Percentiles rank a stretch among this genome's conserved stretches.
phyloP scores from a whole-genome alignment of 2,113 vertebrate species.

The Cyprinus carpio region DNA sequence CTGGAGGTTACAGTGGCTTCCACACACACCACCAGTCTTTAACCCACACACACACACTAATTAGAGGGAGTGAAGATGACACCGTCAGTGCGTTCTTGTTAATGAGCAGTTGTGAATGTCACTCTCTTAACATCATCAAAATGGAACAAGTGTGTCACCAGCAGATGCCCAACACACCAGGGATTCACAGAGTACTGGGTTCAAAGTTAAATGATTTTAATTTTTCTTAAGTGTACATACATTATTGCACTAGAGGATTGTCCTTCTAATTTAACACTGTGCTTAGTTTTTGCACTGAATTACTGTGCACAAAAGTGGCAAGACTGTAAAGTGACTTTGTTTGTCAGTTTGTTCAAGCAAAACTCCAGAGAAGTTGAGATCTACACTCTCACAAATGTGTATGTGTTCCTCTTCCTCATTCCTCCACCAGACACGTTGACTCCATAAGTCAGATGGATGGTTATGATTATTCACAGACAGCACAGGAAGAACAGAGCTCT shows the following conservation, averaged over 20 bases:
- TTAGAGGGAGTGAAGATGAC: slow-evolving; percentile 33
- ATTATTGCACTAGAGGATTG: background rate
- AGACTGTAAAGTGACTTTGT: background rate
- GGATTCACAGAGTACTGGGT: background rate
- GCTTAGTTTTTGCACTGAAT: background rate
- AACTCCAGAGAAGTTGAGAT: slow-evolving; percentile 9
- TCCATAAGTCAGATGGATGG: slow-evolving; percentile 36
- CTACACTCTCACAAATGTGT: background rate
- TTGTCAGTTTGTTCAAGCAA: background rate
- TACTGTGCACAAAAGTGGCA: background rate
- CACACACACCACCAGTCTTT: slow-evolving; percentile 5
- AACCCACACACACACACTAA: slow-evolving; percentile 1
- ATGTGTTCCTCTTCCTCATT: background rate
- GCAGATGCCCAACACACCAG: slow-evolving; percentile 34
- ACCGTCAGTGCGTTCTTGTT: slow-evolving; percentile 19
- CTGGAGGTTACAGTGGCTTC: slow-evolving; percentile 45
- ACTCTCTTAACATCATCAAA: slow-evolving; percentile 5
- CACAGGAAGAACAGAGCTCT: slow-evolving; percentile 39
- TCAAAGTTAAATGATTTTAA: background rate
- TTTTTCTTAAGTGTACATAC: background rate
- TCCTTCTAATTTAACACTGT: background rate
- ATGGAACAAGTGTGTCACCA: too few species aligned
- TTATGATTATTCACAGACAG: slow-evolving; percentile 39
- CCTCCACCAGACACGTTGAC: background rate
- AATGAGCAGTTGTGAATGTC: slow-evolving; percentile 30